Evolutionary conservation across 2,113 vertebrate genomes (phyloP).

Genomic region (Nothocercus nigrocapillus): DNA sequence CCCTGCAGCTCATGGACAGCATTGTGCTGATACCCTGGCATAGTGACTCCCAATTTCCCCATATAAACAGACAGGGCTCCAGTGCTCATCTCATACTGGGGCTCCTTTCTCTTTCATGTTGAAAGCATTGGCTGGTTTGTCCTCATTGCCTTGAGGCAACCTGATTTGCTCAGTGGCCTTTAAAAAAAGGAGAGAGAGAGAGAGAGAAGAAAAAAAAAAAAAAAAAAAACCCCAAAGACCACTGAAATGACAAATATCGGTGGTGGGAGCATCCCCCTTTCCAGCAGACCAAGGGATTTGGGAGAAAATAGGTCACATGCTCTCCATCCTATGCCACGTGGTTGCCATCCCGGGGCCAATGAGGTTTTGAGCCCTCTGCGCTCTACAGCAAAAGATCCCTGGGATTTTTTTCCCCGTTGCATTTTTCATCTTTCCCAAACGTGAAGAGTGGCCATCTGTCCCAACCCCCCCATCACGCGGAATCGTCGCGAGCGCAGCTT

Average conservation of each 20-base stretch:
- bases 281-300: constrained; percentile 76
- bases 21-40: not conserved
- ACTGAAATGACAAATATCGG: constrained; percentile 68
- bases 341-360: constrained; percentile 83
- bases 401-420: constrained; percentile 77
- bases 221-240: constrained; percentile 26
- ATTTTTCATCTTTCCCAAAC: constrained; percentile 82
- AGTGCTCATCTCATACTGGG: not conserved
- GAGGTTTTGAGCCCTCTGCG: constrained; percentile 70
- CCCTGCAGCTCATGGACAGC: fast-evolving
- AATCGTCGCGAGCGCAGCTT: constrained; percentile 57
- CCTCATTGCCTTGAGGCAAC: constrained; percentile 68
- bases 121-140: not conserved
- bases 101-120: not conserved
- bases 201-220: constrained; percentile 9
- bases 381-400: constrained; percentile 73
- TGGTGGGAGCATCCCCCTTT: constrained; percentile 66
- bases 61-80: fast-evolving
- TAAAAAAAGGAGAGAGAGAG: not conserved
- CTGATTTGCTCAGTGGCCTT: constrained; percentile 71
- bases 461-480: constrained; percentile 69
- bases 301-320: constrained; percentile 83
- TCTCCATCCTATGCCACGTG: constrained; percentile 79
- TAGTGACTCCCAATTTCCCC: not conserved
- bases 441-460: constrained; percentile 79